A percentile compares a stretch with the other conserved stretches of the same genome.
phyloP scores from a whole-genome alignment of 2,797 vertebrate species.

The Micropoecilia bifurca region DNA sequence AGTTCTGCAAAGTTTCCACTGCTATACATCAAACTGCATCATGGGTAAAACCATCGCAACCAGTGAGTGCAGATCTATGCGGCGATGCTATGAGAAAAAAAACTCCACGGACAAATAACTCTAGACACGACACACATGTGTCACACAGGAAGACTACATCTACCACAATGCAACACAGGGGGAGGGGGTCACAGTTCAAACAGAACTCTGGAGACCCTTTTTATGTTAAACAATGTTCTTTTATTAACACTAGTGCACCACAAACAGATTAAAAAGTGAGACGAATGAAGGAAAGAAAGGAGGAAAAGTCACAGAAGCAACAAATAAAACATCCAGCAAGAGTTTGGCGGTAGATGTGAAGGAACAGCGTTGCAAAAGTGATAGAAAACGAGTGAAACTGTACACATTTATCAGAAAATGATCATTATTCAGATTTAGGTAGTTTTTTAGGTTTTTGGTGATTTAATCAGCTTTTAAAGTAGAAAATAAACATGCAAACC shows the following conservation, averaged over 20 bases:
- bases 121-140: constrained; percentile 16
- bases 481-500: constrained; percentile 10
- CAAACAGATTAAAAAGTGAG: constrained; percentile 79
- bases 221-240: constrained; percentile 79
- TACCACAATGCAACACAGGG: constrained; percentile 50
- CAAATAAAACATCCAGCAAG: constrained; percentile 43
- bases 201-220: constrained; percentile 70
- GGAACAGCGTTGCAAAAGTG: constrained; percentile 58
- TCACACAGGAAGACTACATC: constrained; percentile 34
- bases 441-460: not conserved
- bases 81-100: constrained; percentile 50
- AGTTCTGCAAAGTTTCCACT: constrained; percentile 63
- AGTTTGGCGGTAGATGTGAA: constrained; percentile 53
- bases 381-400: constrained; percentile 48
- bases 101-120: constrained; percentile 48
- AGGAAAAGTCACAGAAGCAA: constrained; percentile 35
- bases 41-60: constrained; percentile 70
- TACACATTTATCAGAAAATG: constrained; percentile 7
- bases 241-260: constrained; percentile 92
- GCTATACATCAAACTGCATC: constrained; percentile 68
- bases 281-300: constrained; percentile 71
- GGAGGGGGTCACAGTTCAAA: not conserved
- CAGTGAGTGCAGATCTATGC: constrained; percentile 45
- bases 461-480: not conserved
- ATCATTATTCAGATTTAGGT: constrained; percentile 5